Evolutionary conservation across 2,888 invertebrate genomes (phyloP), one percentile per base, ranked within the genome.

Genomic region (Odontocerum albicorne): DNA sequence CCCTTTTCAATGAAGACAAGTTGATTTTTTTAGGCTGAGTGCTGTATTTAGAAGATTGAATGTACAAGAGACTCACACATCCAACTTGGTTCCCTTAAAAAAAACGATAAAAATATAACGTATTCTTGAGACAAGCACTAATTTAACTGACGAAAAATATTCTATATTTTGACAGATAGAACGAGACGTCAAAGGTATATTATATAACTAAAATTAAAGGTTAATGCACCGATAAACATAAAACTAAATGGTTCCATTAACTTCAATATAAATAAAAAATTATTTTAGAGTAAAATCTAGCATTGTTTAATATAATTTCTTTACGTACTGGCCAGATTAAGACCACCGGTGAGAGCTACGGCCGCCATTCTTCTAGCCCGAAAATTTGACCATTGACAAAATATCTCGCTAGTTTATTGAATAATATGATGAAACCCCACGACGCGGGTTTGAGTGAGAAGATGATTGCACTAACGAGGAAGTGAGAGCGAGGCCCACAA

Each of bases 1-100:
- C 94, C 61, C 88, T 79, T 70, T 88, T 91, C 68, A 91, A 79
- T 1, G 83, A 74, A 6, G 88, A 80, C 49, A 86, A 67, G 71
- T 86, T 87, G 59, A 79, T 79, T 60, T 71, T 74, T 16, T 65
- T 66, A 1, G 67, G 66, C 58, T 83, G 81, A 1, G 79, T 74
- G 64, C 81, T 80, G 65, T 84, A 85, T 53, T 78, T 49, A 63
- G 74, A 67, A 4, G 74, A 67, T 61, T 75, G 75, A 62, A 76
- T 71, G 66, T 75, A 78, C 66, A 77, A 66, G 65, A 77, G 64
- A 62, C 78, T 70, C 63, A 76, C 61, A 21, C 69, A 69, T 32
- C 75, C 76, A 65, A 70, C 68, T 62, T 57, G 35, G 39, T 72
- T 66, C 32, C 72, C 78, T 78, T 65, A 60, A 71, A 58, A 7